Conservation (phyloP, 35 echinoderm and acorn worm genomes). For the Holothuria glaberrima region DNA sequence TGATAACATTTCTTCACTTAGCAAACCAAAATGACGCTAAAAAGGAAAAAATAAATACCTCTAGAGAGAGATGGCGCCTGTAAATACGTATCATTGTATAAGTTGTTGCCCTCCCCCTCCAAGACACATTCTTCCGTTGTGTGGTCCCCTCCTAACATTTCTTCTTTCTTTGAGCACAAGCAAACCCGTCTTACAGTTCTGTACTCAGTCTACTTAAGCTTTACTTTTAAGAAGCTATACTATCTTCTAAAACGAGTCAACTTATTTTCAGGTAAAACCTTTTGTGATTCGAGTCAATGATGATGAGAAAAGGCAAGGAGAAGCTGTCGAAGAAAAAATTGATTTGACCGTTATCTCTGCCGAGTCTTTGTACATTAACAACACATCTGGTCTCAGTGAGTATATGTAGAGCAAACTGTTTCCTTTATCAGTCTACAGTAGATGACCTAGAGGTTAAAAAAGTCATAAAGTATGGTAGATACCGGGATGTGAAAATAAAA, state of each 20-base stretch:
- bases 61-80: too few species aligned
- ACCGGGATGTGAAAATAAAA: too few species aligned
- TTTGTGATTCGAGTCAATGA: background rate
- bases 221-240: too few species aligned
- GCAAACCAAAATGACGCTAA: too few species aligned
- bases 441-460: background rate
- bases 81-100: too few species aligned
- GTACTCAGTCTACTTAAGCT: too few species aligned
- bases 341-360: background rate
- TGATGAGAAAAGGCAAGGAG: background rate
- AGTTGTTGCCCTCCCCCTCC: background rate
- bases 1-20: too few species aligned
- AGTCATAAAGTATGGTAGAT: background rate
- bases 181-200: too few species aligned
- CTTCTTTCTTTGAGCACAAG: too few species aligned
- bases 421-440: background rate
- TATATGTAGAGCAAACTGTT: background rate
- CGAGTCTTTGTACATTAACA: background rate
- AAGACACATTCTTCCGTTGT: background rate
- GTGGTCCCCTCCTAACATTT: background rate
- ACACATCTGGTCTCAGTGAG: background rate
- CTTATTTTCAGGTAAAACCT: conserved; percentile 14
- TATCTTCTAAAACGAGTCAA: too few species aligned
- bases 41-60: too few species aligned
- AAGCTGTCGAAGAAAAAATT: background rate